These are phyloP conservation scores for Rhyacophila evoluta DNA, from an alignment of 2,888 invertebrate species.

Conservation along the genomic window DNA sequence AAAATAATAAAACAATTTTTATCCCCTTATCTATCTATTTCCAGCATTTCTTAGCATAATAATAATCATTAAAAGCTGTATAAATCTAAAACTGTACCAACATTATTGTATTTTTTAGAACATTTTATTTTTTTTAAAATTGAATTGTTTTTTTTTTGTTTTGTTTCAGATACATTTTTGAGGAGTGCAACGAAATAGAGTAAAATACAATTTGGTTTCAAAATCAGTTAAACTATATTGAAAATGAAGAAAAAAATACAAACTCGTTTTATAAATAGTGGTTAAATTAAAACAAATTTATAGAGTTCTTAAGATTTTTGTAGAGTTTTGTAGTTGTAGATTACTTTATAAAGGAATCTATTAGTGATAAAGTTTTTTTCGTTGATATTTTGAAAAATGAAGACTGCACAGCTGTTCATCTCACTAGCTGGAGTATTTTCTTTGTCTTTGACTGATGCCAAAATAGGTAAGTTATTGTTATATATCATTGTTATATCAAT, in stretches of 20 bases:
- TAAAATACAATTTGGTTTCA: background rate
- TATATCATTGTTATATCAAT: no score
- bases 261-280: background rate
- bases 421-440: constrained; percentile 66
- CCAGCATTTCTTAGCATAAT: no score
- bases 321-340: background rate
- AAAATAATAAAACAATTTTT: no score
- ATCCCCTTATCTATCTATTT: no score
- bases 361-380: background rate
- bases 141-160: background rate
- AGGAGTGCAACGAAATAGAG: background rate
- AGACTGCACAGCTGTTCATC: constrained; percentile 64
- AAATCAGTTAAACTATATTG: background rate
- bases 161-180: background rate
- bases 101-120: no score
- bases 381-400: constrained; percentile 60
- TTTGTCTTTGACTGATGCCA: constrained; percentile 67
- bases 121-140: background rate
- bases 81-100: no score
- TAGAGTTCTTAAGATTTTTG: background rate
- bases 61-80: no score
- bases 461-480: constrained; percentile 69
- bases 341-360: background rate
- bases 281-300: background rate
- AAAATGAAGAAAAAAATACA: constrained; percentile 6